Conservation (phyloP, 2,113 vertebrate species). For the Centropus bengalensis region DNA sequence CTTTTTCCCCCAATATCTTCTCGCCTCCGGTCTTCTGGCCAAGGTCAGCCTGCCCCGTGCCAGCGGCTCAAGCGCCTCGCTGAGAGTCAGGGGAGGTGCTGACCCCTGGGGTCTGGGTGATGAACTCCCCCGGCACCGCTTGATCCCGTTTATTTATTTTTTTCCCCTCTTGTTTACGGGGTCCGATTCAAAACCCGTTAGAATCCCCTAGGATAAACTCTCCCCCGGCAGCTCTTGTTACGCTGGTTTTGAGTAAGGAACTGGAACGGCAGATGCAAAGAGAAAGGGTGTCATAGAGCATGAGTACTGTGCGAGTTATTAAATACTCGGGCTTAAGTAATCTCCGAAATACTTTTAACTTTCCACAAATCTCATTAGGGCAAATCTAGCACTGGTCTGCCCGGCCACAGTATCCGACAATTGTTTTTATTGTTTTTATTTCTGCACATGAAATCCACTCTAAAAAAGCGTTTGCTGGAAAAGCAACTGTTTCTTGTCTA, state of each 20-base stretch:
- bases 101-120: background rate
- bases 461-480: background rate
- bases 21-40: background rate
- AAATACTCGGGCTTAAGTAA: too few species aligned
- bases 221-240: fast-evolving
- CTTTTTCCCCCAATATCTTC: too few species aligned
- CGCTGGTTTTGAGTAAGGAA: fast-evolving
- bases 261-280: background rate
- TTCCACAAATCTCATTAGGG: fast-evolving
- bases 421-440: too few species aligned
- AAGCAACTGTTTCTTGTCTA: fast-evolving
- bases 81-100: background rate
- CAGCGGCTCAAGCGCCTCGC: background rate
- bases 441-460: fast-evolving
- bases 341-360: fast-evolving
- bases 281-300: fast-evolving
- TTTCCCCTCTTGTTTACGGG: background rate
- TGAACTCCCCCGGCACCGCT: too few species aligned
- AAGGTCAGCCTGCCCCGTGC: too few species aligned
- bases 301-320: fast-evolving
- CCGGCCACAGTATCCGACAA: fast-evolving
- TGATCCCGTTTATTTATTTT: too few species aligned
- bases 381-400: fast-evolving
- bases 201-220: too few species aligned
- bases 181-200: background rate